Conservation (phyloP, 2,888 invertebrate genomes). For the Torymus texanus region DNA sequence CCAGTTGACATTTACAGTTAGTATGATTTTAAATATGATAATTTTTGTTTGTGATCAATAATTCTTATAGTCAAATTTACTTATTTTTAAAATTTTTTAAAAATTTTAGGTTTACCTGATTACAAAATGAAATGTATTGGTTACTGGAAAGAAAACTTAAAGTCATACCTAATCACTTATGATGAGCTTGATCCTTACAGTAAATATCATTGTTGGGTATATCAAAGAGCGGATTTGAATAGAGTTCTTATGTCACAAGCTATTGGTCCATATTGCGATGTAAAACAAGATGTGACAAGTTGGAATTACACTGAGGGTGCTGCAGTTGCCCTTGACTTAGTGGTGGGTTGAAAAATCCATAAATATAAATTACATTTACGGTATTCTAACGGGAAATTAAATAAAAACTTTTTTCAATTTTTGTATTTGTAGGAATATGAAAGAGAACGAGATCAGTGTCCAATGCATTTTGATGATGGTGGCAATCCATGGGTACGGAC, state of each 20-base stretch:
- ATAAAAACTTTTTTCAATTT: too few relatives aligned
- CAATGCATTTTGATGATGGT: conserved; percentile 98
- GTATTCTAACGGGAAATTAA: too few relatives aligned
- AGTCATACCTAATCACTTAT: conserved; percentile 96
- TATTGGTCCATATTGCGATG: conserved; percentile 92
- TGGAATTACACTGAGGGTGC: conserved; percentile 94
- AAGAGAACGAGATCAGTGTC: conserved; percentile 90
- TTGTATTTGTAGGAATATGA: conserved; percentile 70
- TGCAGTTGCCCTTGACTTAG: conserved; percentile 92
- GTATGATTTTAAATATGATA: conserved; percentile 54
- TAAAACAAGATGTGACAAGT: conserved; percentile 92
- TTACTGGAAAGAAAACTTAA: conserved; percentile 98
- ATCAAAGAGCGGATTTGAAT: conserved; percentile 95
- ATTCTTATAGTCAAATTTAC: background rate
- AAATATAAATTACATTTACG: too few relatives aligned
- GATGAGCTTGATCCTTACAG: conserved; percentile 97
- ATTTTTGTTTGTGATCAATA: background rate
- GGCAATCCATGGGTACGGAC: conserved; percentile 87
- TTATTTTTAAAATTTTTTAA: conserved; percentile 9
- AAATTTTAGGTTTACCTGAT: conserved; percentile 87
- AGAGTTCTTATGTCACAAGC: conserved; percentile 89
- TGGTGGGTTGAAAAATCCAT: conserved; percentile 78
- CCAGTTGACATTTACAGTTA: conserved; percentile 95
- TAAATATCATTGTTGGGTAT: conserved; percentile 98
- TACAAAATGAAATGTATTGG: conserved; percentile 98